phyloP scores from a whole-genome alignment of 2,888 invertebrate species.

The Eudasyphora cyanicolor region DNA sequence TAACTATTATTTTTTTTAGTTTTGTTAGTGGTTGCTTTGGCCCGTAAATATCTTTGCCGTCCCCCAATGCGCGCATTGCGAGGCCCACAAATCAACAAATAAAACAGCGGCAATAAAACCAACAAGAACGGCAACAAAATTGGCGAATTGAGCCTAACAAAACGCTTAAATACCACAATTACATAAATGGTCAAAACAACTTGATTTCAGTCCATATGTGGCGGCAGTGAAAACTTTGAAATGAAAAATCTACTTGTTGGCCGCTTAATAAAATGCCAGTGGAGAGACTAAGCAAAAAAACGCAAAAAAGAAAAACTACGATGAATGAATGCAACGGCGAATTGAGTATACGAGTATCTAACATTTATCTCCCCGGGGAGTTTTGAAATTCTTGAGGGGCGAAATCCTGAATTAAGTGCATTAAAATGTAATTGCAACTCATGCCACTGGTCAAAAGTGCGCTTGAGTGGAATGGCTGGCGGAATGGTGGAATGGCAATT shows the following conservation, averaged over 20 bases:
- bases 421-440: conserved; percentile 3
- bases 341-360: neutral
- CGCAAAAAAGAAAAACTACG: neutral
- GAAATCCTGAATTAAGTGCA: conserved; percentile 33
- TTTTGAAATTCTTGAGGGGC: conserved; percentile 57
- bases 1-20: conserved; percentile 3
- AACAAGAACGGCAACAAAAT: neutral
- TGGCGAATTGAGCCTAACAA: conserved; percentile 34
- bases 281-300: neutral
- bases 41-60: neutral
- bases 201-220: conserved; percentile 55
- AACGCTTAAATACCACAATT: conserved; percentile 61
- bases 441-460: neutral
- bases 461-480: neutral
- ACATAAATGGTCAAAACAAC: conserved; percentile 59
- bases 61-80: neutral
- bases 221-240: conserved; percentile 15
- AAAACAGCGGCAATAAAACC: no score
- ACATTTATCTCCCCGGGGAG: conserved; percentile 49
- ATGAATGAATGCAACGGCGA: no score
- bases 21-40: neutral
- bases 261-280: conserved; percentile 7
- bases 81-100: neutral
- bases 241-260: conserved; percentile 5
- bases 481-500: neutral